phyloP scores from a whole-genome alignment of 2,797 vertebrate species.

The Tadarida brasiliensis region DNA sequence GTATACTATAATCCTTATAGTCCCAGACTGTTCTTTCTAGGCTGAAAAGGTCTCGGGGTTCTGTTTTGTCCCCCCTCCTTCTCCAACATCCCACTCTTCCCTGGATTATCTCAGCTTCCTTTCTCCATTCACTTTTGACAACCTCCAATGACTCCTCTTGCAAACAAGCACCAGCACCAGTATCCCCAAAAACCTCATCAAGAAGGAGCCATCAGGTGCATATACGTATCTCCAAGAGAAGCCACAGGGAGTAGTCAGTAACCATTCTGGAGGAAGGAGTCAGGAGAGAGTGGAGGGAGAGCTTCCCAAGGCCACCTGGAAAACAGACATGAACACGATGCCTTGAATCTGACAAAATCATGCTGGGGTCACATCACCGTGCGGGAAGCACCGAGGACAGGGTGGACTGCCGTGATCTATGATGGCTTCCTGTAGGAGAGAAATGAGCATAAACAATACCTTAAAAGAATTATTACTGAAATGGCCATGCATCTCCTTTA shows the following conservation, averaged over 20 bases:
- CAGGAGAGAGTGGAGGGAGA: too few species aligned
- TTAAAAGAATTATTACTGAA: background rate
- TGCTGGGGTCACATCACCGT: background rate
- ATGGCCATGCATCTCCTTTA: background rate
- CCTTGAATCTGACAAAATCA: background rate
- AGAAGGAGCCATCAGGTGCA: background rate
- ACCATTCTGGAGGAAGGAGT: background rate
- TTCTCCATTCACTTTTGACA: background rate
- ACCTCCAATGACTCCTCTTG: background rate
- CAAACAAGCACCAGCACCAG: background rate
- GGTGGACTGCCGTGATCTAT: rapidly evolving
- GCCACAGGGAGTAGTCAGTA: background rate
- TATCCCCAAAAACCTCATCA: background rate
- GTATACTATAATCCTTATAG: background rate
- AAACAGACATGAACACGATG: rapidly evolving
- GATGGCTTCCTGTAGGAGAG: background rate
- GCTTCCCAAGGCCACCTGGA: background rate
- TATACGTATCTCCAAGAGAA: background rate
- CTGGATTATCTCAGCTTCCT: background rate
- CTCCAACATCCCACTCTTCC: background rate
- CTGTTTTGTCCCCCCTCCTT: background rate
- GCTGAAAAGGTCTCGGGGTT: background rate
- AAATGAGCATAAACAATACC: background rate
- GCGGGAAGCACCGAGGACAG: background rate
- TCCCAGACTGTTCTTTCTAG: background rate